A percentile compares a stretch with the other conserved stretches of the same genome.
These are phyloP conservation scores for Dendrolimus pini DNA, from an alignment of 2,888 invertebrate genomes.

Conservation along the genomic window DNA sequence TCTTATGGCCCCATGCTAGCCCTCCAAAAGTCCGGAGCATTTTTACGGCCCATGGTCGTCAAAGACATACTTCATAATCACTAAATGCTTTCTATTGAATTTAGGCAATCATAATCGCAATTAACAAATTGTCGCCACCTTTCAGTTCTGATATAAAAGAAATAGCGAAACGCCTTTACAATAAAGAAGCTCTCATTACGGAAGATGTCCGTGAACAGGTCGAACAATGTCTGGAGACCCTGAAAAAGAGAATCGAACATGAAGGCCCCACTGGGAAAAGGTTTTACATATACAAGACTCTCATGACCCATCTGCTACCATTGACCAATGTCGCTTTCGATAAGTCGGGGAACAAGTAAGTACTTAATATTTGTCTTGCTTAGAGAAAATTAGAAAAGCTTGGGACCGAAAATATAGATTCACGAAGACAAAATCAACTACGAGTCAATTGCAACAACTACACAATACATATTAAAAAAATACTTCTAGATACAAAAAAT, in stretches of 20 bases:
- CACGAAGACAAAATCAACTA: no score
- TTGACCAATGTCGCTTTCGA: constrained; percentile 84
- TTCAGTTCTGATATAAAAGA: constrained; percentile 74
- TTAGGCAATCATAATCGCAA: neutral
- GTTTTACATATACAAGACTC: constrained; percentile 80
- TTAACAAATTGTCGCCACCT: constrained; percentile 2
- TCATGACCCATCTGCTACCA: constrained; percentile 82
- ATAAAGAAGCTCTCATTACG: constrained; percentile 74
- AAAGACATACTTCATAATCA: no score
- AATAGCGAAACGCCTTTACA: constrained; percentile 65
- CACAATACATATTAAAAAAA: no score
- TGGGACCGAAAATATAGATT: no score
- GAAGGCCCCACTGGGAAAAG: constrained; percentile 76
- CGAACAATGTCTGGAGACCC: constrained; percentile 76
- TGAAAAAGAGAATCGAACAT: constrained; percentile 80
- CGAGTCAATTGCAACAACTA: no score
- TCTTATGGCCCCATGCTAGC: no score
- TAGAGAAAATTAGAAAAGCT: no score
- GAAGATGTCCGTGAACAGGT: constrained; percentile 76
- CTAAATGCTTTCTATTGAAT: no score
- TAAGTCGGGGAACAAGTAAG: constrained; percentile 79
- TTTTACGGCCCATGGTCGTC: no score
- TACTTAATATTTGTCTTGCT: neutral
- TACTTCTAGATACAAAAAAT: no score
- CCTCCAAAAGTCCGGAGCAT: no score